Conservation (phyloP, 2,888 invertebrate species). For the Drosophila falleni region DNA sequence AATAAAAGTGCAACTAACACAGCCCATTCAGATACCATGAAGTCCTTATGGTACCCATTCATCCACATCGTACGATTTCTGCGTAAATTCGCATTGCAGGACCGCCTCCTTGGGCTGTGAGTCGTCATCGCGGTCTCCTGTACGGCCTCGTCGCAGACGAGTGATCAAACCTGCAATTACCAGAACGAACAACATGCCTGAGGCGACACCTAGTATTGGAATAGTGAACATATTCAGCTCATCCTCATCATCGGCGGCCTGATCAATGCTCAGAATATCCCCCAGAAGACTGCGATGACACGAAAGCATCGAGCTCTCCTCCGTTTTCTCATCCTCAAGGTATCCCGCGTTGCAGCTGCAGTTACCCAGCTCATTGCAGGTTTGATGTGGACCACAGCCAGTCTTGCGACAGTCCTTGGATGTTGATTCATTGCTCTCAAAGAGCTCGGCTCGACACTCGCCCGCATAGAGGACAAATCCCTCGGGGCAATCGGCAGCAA, state of each 20-base stretch:
- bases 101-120: slow-evolving; percentile 39
- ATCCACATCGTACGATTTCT: slow-evolving; percentile 67
- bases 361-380: slow-evolving; percentile 47
- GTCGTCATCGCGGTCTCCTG: neutral
- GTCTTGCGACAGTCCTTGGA: slow-evolving; percentile 37
- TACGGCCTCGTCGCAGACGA: slow-evolving; percentile 27
- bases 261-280: slow-evolving; percentile 56
- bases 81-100: slow-evolving; percentile 62
- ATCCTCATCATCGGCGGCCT: slow-evolving; percentile 62
- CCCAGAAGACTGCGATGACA: slow-evolving; percentile 57
- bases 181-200: slow-evolving; percentile 51
- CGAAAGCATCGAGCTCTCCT: slow-evolving; percentile 9
- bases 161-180: slow-evolving; percentile 48
- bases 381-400: slow-evolving; percentile 61
- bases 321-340: slow-evolving; percentile 20
- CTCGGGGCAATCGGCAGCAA: slow-evolving; percentile 48
- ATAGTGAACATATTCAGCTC: slow-evolving; percentile 62
- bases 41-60: slow-evolving; percentile 65
- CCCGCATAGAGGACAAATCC: slow-evolving; percentile 69
- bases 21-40: slow-evolving; percentile 34
- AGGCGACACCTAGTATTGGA: slow-evolving; percentile 65
- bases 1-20: slow-evolving; percentile 61
- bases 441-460: slow-evolving; percentile 68
- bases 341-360: slow-evolving; percentile 64
- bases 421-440: slow-evolving; percentile 64